Base-by-base conservation (phyloP, 2,888 invertebrate genomes). In the Netelia melanura region DNA sequence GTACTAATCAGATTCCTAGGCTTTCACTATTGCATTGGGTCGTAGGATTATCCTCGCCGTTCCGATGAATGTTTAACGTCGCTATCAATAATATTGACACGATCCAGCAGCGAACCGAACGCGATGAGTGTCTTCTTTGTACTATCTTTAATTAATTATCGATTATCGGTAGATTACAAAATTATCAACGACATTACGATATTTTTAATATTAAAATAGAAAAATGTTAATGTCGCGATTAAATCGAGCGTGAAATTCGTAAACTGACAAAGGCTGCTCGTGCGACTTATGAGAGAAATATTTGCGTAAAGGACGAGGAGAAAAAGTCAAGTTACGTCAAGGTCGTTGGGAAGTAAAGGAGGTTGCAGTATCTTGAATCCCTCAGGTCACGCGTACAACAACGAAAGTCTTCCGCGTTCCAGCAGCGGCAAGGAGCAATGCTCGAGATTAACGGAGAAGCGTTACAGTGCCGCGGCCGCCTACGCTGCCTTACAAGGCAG, bases 401-500 rank as follows among this genome's bases (percentile, higher is more conserved):
- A 88, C 89, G 91, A 92, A 86, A 91, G 90, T 92, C 91, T 91
- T 91, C 91, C 92, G 89, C 89, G 90, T 84, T 86, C 77, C 23
- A 72, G 83, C 62, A 48, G 25, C 54, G 23, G 65, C 38, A 68
- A 89, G 88, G 91, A 91, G 72, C 91, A 90, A 88, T 89, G 89
- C 79, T 86, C 91, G 84, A 89, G 91, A 87, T 89, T 90, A 65
- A 88, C 89, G 83, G 92, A 92, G 70, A 91, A 91, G 82, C 88
- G 92, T 52, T 91, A 90, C 91, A 92, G 94, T 87, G 92, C 91
- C 83, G 91, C 93, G 75, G 91, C 93, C 85, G 92, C 91, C 81
- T 94, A 93, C 88, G 92, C 92, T 43, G 92, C 92, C 56, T 92
- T 94, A 10, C 93, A 93, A 52, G 92, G 92, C 71, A 94, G 94